A percentile compares a stretch with the other conserved stretches of the same genome.
Conservation (phyloP, 2,113 vertebrate genomes). For the Aplodontia rufa region DNA sequence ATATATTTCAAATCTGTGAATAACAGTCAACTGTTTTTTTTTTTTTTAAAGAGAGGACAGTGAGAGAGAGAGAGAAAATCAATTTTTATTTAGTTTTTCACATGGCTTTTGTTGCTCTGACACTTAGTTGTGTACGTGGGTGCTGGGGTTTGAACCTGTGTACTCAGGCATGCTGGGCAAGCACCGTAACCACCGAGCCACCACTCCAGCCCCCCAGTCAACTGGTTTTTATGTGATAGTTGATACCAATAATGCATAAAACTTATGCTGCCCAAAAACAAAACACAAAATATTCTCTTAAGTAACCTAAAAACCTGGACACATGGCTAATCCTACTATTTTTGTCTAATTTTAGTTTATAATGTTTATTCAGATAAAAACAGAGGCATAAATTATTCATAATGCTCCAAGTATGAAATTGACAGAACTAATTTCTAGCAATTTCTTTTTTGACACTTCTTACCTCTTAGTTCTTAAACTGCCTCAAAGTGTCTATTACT, state of each 20-base stretch:
- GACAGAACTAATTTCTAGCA: background rate
- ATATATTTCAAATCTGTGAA: slow-evolving; percentile 41
- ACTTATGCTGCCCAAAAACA: slow-evolving; percentile 34
- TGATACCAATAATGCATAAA: slow-evolving; percentile 49
- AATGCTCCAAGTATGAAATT: background rate
- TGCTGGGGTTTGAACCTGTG: too few species aligned
- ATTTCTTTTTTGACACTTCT: background rate
- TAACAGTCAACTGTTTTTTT: background rate
- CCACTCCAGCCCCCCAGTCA: too few species aligned
- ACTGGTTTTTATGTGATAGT: slow-evolving; percentile 26
- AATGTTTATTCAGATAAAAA: slow-evolving; percentile 28
- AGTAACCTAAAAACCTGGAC: slow-evolving; percentile 17
- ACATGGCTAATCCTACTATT: background rate
- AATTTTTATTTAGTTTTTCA: too few species aligned
- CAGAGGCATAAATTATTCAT: background rate
- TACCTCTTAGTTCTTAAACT: background rate
- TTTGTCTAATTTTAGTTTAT: background rate
- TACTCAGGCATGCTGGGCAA: too few species aligned
- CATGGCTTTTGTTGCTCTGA: too few species aligned
- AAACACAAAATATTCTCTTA: slow-evolving; percentile 24
- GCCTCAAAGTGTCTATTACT: background rate
- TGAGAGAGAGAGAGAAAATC: too few species aligned
- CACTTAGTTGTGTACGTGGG: too few species aligned
- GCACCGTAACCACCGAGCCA: too few species aligned
- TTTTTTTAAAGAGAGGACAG: too few species aligned